Evolutionary conservation across 2,888 invertebrate species (phyloP).

Genomic region (Tetrapedia diversipes): DNA sequence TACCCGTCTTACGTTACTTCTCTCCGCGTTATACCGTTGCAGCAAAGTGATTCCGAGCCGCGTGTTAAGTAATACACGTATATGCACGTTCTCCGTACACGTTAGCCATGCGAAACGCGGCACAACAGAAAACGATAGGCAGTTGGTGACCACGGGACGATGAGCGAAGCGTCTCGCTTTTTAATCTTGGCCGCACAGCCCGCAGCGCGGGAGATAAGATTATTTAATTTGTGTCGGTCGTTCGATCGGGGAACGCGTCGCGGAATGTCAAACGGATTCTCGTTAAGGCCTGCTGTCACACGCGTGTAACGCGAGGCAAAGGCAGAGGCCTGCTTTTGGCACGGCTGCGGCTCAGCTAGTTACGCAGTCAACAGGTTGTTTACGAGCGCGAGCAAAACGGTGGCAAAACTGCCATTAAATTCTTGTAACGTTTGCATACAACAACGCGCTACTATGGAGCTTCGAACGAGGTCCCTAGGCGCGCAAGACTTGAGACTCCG

Average conservation of each 20-base stretch:
- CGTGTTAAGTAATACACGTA: constrained; percentile 17
- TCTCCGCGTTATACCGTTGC: neutral
- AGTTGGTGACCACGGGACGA: neutral
- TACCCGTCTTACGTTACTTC: neutral
- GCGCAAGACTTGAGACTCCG: no score
- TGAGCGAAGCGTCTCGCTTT: constrained; percentile 12
- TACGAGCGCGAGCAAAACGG: neutral
- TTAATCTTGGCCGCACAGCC: constrained; percentile 45
- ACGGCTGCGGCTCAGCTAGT: constrained; percentile 34
- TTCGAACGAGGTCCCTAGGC: no score
- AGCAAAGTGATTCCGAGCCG: neutral
- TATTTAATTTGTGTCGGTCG: constrained; percentile 54
- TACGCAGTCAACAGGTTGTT: constrained; percentile 48
- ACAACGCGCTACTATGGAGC: no score
- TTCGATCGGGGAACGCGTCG: constrained; percentile 38
- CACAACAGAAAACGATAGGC: neutral
- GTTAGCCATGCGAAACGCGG: neutral
- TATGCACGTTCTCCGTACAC: neutral
- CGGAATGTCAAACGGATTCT: constrained; percentile 55
- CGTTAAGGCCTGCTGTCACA: constrained; percentile 32
- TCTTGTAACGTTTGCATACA: neutral
- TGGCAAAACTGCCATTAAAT: constrained; percentile 8
- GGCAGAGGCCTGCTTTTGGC: no score
- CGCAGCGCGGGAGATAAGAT: constrained; percentile 45
- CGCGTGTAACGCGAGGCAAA: no score